Percentiles rank a stretch among this genome's conserved stretches.
Evolutionary conservation across 2,113 vertebrate species (phyloP).

Genomic region (Oenanthe melanoleuca): DNA sequence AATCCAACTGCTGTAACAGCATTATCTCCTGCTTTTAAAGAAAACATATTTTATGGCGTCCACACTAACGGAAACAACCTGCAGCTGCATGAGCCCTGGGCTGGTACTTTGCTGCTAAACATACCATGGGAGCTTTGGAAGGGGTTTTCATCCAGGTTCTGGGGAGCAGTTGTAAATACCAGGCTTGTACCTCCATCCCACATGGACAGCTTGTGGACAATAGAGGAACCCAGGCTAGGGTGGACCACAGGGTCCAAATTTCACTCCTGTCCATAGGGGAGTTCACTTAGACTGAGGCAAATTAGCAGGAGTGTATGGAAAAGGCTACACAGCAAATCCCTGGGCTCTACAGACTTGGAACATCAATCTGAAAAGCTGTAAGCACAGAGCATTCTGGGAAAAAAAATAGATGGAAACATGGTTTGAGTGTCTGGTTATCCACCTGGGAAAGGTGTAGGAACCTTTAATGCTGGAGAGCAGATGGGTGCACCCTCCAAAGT

Average conservation of each 20-base stretch:
- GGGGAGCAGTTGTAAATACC: background rate
- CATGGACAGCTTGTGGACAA: background rate
- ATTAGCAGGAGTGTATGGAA: background rate
- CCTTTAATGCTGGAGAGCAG: rapidly evolving
- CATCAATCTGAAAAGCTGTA: background rate
- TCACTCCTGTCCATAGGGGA: background rate
- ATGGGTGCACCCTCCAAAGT: background rate
- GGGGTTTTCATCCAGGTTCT: background rate
- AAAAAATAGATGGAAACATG: background rate
- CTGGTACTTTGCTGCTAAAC: background rate
- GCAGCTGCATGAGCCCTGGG: background rate
- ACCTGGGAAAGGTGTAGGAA: background rate
- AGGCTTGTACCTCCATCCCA: background rate
- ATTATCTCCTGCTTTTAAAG: constrained; percentile 47
- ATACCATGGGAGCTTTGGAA: background rate
- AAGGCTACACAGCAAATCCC: background rate
- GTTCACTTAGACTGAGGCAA: background rate
- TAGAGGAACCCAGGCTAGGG: background rate
- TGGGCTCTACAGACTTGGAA: background rate
- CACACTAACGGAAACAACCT: background rate
- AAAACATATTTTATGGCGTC: background rate
- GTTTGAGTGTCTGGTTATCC: rapidly evolving
- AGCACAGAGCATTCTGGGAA: background rate
- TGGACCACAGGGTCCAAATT: rapidly evolving
- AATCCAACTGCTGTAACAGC: constrained; percentile 40